A percentile compares a stretch with the other conserved stretches of the same genome.
Evolutionary conservation across 35 echinoderm and acorn worm species (phyloP).

Genomic region (Hemicentrotus pulcherrimus): DNA sequence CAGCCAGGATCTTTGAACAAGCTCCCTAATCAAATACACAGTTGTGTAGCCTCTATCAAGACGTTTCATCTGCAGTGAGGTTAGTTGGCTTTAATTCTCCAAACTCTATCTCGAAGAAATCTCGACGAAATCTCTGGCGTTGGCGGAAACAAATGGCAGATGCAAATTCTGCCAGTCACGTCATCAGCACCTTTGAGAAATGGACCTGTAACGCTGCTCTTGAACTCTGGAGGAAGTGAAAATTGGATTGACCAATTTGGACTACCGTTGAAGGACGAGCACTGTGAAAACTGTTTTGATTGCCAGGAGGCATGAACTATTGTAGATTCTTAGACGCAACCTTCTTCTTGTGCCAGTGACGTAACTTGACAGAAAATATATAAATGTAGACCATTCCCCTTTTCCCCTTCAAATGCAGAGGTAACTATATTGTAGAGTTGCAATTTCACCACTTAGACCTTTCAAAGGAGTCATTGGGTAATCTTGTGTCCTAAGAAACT

Average conservation of each 20-base stretch:
- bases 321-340: neutral
- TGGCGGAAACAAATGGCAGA: conserved; percentile 9
- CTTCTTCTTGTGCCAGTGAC: neutral
- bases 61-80: neutral
- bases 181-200: neutral
- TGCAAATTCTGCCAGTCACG: neutral
- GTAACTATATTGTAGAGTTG: too few relatives aligned
- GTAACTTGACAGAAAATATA: neutral
- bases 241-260: conserved; percentile 11
- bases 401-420: too few relatives aligned
- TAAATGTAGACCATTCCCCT: too few relatives aligned
- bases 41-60: conserved; percentile 9
- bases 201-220: neutral
- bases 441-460: too few relatives aligned
- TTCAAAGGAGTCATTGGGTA: too few relatives aligned
- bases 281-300: neutral
- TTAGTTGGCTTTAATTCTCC: neutral
- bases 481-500: too few relatives aligned
- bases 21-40: neutral
- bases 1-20: neutral
- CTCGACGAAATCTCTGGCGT: neutral
- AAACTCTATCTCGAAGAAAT: neutral
- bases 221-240: neutral
- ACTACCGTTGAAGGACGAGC: neutral
- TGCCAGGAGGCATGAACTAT: neutral